Percentiles rank a stretch among this genome's conserved stretches.
Evolutionary conservation across 2,888 invertebrate genomes (phyloP).

Genomic region (Cetonia aurata): DNA sequence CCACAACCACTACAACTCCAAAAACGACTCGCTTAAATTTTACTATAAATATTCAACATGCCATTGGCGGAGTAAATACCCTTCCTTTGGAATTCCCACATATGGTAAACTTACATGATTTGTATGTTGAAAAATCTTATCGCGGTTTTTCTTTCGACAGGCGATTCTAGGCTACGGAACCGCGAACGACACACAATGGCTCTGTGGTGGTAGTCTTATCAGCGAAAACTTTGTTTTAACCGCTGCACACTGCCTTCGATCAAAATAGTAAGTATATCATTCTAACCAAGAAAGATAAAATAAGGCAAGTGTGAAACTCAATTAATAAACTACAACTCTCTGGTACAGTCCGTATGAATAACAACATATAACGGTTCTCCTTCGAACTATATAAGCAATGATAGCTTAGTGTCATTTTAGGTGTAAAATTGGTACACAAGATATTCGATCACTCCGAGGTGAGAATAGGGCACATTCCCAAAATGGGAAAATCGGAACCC

Average conservation of each 20-base stretch:
- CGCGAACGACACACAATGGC: constrained; percentile 63
- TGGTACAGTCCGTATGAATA: too few relatives aligned
- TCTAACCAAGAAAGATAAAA: too few relatives aligned
- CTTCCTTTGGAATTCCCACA: constrained; percentile 37
- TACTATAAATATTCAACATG: background rate
- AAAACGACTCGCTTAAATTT: background rate
- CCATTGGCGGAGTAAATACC: constrained; percentile 38
- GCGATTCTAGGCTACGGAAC: constrained; percentile 52
- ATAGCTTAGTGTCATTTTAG: too few relatives aligned
- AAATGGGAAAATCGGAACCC: too few relatives aligned
- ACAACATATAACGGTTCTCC: too few relatives aligned
- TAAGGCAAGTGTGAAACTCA: too few relatives aligned
- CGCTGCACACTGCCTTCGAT: constrained; percentile 72
- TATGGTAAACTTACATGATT: constrained; percentile 24
- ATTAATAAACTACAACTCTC: too few relatives aligned
- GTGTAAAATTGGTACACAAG: too few relatives aligned
- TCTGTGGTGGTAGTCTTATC: constrained; percentile 75
- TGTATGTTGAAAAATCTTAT: too few relatives aligned
- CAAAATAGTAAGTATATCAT: background rate
- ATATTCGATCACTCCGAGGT: too few relatives aligned
- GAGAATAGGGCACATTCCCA: too few relatives aligned
- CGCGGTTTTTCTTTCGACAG: constrained; percentile 43
- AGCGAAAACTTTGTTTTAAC: constrained; percentile 73
- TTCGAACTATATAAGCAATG: too few relatives aligned
- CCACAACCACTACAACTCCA: background rate